Evolutionary conservation across 2,113 vertebrate genomes (phyloP), one percentile per base, ranked within the genome.

Genomic region (Marmota monax): DNA sequence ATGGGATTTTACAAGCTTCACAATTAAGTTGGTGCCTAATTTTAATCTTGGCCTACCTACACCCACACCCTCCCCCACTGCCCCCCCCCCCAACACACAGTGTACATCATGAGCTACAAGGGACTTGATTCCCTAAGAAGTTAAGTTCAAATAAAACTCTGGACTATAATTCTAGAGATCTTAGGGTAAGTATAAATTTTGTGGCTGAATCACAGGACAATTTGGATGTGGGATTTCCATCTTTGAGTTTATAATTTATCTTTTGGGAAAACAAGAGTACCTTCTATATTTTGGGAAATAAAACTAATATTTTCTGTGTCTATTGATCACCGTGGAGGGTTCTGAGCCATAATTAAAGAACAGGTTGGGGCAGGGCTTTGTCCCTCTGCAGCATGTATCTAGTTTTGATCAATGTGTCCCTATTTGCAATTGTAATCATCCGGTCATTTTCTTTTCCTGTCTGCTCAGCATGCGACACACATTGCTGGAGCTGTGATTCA

Each of bases 401-500:
- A 8, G 17, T 34, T 89, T 86, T 90, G 88, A 89, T 88, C 92
- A 56, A 34, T n/a, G 45, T 42, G 0, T 78, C 42, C 0, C 4
- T 79, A 91, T 74, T 96, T 93, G 92, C 45, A 2, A 78, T 74
- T 77, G 2, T 91, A 95, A 97, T 96, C 92, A 37, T 87, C 83
- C 22, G 92, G 70, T 84, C 80, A 84, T 94, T 96, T 86, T 93
- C 88, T 96, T 65, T 74, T 10, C 14, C 85, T 96, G 0, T 88
- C 76, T 86, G 48, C 72, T 45, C 98, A 99, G 99, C 98, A 3
- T 99, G 99, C 88, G 93, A 97, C 88, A 84, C 74, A 8, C 99
- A 99, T 95, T 99, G 99, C 90, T 94, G 98, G 97, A 99, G 98
- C 69, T 99, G 99, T 25, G 98, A 99, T 70, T 98, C 97, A 2